A percentile compares a stretch with the other conserved stretches of the same genome.
These are phyloP conservation scores for Leucophenga varia DNA, from an alignment of 1,140 invertebrate species.

Conservation along the genomic window DNA sequence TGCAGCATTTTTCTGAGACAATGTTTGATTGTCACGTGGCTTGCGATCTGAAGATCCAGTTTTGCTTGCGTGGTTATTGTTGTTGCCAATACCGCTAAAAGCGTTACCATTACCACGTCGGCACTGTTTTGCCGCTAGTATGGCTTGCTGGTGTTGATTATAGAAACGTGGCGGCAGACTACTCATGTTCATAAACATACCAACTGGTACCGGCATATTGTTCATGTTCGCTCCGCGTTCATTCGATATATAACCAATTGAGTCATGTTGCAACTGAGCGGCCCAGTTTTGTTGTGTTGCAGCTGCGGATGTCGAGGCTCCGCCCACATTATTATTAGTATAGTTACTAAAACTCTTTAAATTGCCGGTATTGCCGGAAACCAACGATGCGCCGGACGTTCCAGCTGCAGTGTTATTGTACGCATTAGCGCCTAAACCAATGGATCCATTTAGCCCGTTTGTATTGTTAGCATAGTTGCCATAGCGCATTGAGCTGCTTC, in stretches of 20 bases:
- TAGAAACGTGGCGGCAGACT: constrained; percentile 85
- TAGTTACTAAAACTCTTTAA: too few species aligned
- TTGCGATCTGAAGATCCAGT: neutral
- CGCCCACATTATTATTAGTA: too few species aligned
- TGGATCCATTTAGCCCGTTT: too few species aligned
- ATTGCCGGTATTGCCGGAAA: neutral
- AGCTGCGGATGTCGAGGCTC: too few species aligned
- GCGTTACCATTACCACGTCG: constrained; percentile 13
- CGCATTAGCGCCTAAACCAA: neutral
- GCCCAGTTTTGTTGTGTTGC: constrained; percentile 17
- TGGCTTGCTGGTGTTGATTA: constrained; percentile 71
- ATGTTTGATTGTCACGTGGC: neutral
- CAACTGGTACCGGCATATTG: constrained; percentile 86
- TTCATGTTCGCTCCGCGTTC: constrained; percentile 76
- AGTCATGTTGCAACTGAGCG: constrained; percentile 73
- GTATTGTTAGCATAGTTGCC: neutral
- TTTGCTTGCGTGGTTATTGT: neutral
- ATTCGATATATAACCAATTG: constrained; percentile 89
- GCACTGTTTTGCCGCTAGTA: constrained; percentile 56
- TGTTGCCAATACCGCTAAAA: constrained; percentile 3
- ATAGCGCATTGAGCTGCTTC: constrained; percentile 60
- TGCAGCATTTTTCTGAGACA: constrained; percentile 5
- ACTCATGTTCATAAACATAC: constrained; percentile 93
- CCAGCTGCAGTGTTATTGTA: neutral
- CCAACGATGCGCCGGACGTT: neutral